phyloP scores from a whole-genome alignment of 2,113 vertebrate species.

The Oxyruncus cristatus region DNA sequence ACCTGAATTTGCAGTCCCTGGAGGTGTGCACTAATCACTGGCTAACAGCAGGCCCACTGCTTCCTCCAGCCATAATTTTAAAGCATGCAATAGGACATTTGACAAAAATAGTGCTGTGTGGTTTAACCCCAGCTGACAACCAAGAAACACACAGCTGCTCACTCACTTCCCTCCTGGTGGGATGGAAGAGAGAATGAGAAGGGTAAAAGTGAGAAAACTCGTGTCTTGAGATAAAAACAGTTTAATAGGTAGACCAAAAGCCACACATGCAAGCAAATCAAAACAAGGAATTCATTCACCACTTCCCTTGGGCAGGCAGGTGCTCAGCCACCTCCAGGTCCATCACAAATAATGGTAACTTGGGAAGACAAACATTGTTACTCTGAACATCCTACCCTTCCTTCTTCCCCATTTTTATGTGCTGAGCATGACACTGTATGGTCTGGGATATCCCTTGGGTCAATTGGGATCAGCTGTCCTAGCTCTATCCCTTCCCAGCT shows the following conservation, averaged over 20 bases:
- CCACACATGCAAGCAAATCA: not conserved
- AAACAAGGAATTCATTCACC: not conserved
- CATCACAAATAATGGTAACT: not conserved
- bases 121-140: not conserved
- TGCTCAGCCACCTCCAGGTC: not conserved
- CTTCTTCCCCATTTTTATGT: not conserved
- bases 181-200: not conserved
- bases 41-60: not conserved
- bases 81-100: not conserved
- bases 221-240: not conserved
- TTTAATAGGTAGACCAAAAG: not conserved
- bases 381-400: fast-evolving
- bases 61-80: not conserved
- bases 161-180: fast-evolving
- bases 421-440: not conserved
- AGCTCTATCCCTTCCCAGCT: not conserved
- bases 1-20: not conserved
- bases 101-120: not conserved
- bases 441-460: not conserved
- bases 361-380: not conserved
- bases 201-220: not conserved
- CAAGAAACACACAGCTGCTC: fast-evolving
- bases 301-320: not conserved
- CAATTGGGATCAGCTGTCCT: not conserved
- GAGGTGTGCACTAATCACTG: not conserved